Percentiles rank a stretch among this genome's conserved stretches.
Conservation (phyloP, 2,888 invertebrate species). For the Plutella xylostella region DNA sequence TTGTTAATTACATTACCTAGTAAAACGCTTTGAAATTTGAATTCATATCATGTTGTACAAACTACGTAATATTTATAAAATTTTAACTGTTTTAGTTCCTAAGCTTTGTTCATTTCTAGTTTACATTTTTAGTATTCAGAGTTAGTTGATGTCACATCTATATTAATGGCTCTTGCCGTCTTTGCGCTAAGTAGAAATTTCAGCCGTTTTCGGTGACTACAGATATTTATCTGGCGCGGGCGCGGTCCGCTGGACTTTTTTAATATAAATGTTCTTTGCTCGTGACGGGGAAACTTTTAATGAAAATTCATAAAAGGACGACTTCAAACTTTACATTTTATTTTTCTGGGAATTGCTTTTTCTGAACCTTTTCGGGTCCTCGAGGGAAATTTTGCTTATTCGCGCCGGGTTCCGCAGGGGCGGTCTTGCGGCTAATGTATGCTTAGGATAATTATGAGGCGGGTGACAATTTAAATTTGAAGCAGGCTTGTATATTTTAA, state of each 20-base stretch:
- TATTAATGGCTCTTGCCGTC: slow-evolving; percentile 21
- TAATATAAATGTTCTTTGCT: slow-evolving; percentile 71
- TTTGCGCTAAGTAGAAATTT: slow-evolving; percentile 54
- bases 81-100: too few species aligned
- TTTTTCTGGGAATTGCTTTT: slow-evolving; percentile 6
- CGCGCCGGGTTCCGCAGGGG: not conserved
- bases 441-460: too few species aligned
- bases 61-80: too few species aligned
- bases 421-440: too few species aligned
- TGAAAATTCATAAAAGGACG: slow-evolving; percentile 66
- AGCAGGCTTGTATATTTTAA: too few species aligned
- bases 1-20: too few species aligned
- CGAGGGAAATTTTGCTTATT: not conserved
- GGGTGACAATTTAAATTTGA: too few species aligned
- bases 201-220: slow-evolving; percentile 64
- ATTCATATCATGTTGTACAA: too few species aligned
- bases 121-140: too few species aligned
- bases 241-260: slow-evolving; percentile 57
- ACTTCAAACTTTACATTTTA: slow-evolving; percentile 23
- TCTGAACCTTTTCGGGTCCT: not conserved
- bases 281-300: slow-evolving; percentile 65
- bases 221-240: slow-evolving; percentile 69
- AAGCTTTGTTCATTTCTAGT: too few species aligned
- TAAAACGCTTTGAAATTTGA: too few species aligned
- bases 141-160: too few species aligned